Conservation (phyloP, 2,113 vertebrate genomes). For the Capra hircus region DNA sequence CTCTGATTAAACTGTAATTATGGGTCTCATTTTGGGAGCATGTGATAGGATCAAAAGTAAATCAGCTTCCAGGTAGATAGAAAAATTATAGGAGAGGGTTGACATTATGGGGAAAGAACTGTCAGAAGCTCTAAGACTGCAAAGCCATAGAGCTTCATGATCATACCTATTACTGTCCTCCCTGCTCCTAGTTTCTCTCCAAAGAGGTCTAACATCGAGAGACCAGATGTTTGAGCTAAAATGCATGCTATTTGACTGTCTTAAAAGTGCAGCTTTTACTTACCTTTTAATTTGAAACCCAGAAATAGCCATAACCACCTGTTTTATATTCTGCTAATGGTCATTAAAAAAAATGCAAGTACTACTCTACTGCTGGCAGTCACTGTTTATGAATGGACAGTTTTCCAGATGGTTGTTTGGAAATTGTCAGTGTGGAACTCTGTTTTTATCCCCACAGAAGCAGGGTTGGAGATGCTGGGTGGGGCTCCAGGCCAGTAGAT, state of each 20-base stretch:
- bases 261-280: constrained; percentile 59
- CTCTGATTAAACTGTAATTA: neutral
- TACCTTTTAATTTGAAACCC: constrained; percentile 68
- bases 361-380: neutral
- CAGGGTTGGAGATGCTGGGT: neutral
- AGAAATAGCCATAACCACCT: constrained; percentile 65
- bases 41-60: neutral
- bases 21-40: neutral
- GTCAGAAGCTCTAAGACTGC: neutral
- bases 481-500: neutral
- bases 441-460: neutral
- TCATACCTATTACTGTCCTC: neutral
- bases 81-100: neutral
- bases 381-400: constrained; percentile 5
- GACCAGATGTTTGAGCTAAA: constrained; percentile 61
- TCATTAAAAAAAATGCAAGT: constrained; percentile 28
- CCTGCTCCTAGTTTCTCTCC: neutral
- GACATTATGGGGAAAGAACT: neutral
- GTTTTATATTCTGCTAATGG: constrained; percentile 61
- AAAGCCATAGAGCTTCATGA: neutral
- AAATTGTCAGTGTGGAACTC: neutral
- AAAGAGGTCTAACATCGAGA: constrained; percentile 18
- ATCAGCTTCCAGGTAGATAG: neutral
- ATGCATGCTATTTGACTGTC: constrained; percentile 45
- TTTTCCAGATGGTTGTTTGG: constrained; percentile 47